These are phyloP conservation scores for Aleadryas rufinucha DNA, from an alignment of 2,113 vertebrate genomes.

Conservation along the genomic window DNA sequence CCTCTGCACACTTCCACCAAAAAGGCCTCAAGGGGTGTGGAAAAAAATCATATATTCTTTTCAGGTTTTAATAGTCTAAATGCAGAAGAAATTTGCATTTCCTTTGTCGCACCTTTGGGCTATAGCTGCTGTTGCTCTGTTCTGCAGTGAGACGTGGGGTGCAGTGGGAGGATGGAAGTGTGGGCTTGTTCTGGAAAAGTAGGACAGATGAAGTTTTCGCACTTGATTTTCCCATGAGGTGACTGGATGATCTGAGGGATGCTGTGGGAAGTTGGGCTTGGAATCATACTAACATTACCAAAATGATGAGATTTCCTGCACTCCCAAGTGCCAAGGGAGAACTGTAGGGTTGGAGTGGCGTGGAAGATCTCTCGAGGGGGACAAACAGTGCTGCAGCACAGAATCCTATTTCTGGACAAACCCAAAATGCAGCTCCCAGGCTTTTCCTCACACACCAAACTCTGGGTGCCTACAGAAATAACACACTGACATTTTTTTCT, in stretches of 20 bases:
- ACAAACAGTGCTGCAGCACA: background rate
- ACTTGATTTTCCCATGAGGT: background rate
- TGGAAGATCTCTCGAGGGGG: background rate
- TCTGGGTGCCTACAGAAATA: background rate
- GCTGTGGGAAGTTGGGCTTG: background rate
- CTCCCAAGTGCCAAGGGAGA: background rate
- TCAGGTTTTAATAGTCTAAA: background rate
- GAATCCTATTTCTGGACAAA: background rate
- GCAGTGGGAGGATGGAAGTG: background rate
- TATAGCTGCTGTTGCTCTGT: background rate
- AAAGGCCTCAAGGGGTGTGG: background rate
- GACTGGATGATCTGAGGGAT: background rate
- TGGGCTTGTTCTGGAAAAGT: background rate
- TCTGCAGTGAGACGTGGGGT: slow-evolving; percentile 4
- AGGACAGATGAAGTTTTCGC: background rate
- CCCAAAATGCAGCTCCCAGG: background rate
- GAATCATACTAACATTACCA: background rate
- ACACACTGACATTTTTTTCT: background rate
- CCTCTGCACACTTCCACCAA: background rate
- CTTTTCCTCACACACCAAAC: background rate
- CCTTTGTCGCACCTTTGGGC: slow-evolving; percentile 1
- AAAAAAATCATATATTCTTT: background rate
- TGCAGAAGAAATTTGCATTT: background rate
- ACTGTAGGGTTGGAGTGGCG: background rate
- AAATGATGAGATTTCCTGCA: background rate